Evolutionary conservation across 2,797 vertebrate species (phyloP).

Genomic region (Sebastes jordani): DNA sequence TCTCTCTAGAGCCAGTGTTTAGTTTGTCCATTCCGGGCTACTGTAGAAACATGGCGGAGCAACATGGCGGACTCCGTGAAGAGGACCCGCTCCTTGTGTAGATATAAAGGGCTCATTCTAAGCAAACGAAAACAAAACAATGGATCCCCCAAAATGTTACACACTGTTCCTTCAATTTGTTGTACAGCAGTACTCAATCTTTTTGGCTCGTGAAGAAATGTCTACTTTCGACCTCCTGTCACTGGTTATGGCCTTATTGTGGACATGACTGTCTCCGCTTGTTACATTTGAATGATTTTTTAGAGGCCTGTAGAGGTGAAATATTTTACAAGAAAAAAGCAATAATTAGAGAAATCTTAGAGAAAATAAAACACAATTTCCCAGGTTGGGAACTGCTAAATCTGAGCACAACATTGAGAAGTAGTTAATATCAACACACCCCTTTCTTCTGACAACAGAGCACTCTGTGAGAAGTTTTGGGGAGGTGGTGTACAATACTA

Average conservation of each 20-base stretch:
- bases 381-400: background rate
- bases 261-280: background rate
- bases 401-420: slow-evolving; percentile 6
- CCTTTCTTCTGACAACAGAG: slow-evolving; percentile 13
- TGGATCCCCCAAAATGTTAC: no score
- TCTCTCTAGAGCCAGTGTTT: no score
- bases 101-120: background rate
- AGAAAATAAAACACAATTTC: background rate
- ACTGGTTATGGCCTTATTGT: background rate
- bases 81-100: no score
- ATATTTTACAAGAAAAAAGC: background rate
- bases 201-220: background rate
- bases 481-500: slow-evolving; percentile 1
- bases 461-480: slow-evolving; percentile 3
- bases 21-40: no score
- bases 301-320: background rate
- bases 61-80: no score
- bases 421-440: slow-evolving; percentile 26
- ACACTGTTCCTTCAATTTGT: background rate
- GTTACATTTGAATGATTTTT: background rate
- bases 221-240: background rate
- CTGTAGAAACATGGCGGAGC: no score
- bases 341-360: background rate
- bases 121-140: no score
- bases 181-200: background rate